Evolutionary conservation across 1,140 invertebrate species (phyloP).

Genomic region (Drosophila nannoptera): DNA sequence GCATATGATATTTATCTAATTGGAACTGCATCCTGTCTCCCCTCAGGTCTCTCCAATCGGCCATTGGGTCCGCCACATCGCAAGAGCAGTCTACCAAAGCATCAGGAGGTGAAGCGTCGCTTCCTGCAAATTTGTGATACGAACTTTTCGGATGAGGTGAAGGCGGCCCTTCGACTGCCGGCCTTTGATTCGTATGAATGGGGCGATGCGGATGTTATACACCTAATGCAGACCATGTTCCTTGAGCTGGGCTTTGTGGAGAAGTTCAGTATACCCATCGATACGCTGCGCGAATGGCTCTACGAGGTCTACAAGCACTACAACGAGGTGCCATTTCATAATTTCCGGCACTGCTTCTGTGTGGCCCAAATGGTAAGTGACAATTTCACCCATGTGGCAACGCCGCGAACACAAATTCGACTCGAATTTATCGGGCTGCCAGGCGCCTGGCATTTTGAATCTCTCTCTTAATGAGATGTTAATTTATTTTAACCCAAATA

Average conservation of each 20-base stretch:
- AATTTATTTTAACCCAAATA: constrained; percentile 21
- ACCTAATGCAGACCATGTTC: constrained; percentile 91
- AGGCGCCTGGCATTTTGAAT: neutral
- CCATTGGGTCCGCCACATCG: constrained; percentile 76
- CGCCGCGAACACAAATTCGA: no score
- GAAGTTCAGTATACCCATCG: constrained; percentile 89
- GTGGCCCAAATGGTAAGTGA: constrained; percentile 92
- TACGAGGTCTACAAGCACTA: constrained; percentile 93
- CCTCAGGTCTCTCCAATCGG: constrained; percentile 75
- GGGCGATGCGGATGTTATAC: constrained; percentile 90
- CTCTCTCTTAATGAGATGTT: neutral
- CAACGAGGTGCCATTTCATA: constrained; percentile 94
- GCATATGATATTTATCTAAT: constrained; percentile 3
- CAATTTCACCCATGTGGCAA: no score
- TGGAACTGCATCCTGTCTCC: neutral
- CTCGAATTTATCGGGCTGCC: neutral
- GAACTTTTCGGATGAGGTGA: constrained; percentile 78
- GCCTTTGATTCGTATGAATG: constrained; percentile 91
- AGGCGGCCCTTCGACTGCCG: constrained; percentile 83
- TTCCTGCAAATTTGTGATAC: constrained; percentile 79
- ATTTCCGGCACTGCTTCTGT: constrained; percentile 93
- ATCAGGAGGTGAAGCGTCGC: constrained; percentile 78
- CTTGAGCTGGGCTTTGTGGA: constrained; percentile 87
- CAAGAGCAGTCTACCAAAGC: constrained; percentile 79
- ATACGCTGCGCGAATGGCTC: constrained; percentile 85